Evolutionary conservation across 2,797 vertebrate species (phyloP).

Genomic region (Cetoscarus ocellatus): DNA sequence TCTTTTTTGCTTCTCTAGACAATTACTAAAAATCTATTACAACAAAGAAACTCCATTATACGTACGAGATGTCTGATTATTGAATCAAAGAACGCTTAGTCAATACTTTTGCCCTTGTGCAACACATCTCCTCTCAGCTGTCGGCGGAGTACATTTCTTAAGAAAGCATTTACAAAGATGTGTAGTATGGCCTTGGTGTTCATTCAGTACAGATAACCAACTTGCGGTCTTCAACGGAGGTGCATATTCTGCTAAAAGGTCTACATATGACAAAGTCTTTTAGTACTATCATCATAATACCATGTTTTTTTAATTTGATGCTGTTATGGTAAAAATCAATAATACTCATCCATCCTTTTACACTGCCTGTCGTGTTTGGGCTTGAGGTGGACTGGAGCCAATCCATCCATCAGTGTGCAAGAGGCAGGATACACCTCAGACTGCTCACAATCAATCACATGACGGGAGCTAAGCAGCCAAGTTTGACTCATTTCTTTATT

Average conservation of each 20-base stretch:
- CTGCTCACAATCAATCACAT: too few relatives aligned
- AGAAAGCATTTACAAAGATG: background rate
- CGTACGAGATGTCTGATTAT: constrained; percentile 20
- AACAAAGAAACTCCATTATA: constrained; percentile 26
- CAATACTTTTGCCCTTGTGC: constrained; percentile 24
- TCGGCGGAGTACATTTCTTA: background rate
- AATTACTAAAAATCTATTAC: constrained; percentile 30
- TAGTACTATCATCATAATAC: too few relatives aligned
- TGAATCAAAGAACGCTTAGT: constrained; percentile 14
- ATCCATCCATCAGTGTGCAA: too few relatives aligned
- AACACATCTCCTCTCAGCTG: constrained; percentile 1
- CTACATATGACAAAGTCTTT: too few relatives aligned
- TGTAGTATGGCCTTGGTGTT: background rate
- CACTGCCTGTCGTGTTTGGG: too few relatives aligned
- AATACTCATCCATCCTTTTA: too few relatives aligned
- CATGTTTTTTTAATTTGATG: too few relatives aligned
- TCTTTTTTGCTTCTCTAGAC: constrained; percentile 6
- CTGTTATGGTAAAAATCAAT: too few relatives aligned
- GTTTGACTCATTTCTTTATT: too few relatives aligned
- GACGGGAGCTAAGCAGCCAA: too few relatives aligned
- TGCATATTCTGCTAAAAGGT: background rate
- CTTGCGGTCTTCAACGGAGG: background rate
- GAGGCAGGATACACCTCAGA: too few relatives aligned
- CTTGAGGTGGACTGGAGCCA: too few relatives aligned
- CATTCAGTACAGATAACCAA: constrained; percentile 1